Evolutionary conservation across 2,888 invertebrate species (phyloP).

Genomic region (Urechis unicinctus): DNA sequence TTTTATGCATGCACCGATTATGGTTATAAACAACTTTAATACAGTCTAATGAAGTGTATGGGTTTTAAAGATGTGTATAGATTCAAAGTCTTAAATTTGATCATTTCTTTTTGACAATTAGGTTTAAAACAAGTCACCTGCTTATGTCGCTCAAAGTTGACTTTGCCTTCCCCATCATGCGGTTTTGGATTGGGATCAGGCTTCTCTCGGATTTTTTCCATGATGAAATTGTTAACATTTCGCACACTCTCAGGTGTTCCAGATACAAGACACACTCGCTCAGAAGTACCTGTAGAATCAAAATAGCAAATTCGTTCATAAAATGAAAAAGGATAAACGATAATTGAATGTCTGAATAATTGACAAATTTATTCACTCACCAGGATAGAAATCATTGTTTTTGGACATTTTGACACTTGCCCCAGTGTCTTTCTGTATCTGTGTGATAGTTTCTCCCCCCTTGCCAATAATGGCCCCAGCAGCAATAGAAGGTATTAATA

Average conservation of each 20-base stretch:
- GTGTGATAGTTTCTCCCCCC: conserved; percentile 97
- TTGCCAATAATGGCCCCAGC: conserved; percentile 99
- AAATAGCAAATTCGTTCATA: background rate
- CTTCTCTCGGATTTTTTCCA: conserved; percentile 50
- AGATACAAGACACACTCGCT: conserved; percentile 49
- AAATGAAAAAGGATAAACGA: background rate
- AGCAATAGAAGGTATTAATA: conserved; percentile 82
- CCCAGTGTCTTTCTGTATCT: conserved; percentile 93
- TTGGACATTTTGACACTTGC: conserved; percentile 99
- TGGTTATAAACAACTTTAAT: too few species aligned
- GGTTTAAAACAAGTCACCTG: conserved; percentile 35
- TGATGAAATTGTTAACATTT: conserved; percentile 47
- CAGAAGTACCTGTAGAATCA: conserved; percentile 44
- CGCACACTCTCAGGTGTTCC: conserved; percentile 46
- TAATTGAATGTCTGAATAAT: too few species aligned
- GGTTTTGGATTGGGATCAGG: conserved; percentile 49
- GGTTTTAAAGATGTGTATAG: too few species aligned
- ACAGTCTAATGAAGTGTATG: too few species aligned
- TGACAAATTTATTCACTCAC: too few species aligned
- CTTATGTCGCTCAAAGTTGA: conserved; percentile 48
- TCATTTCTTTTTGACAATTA: too few species aligned
- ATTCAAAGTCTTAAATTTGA: too few species aligned
- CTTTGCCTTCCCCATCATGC: conserved; percentile 38
- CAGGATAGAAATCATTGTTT: conserved; percentile 97
- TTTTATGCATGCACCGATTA: too few species aligned